Percentiles rank a stretch among this genome's conserved stretches.
These are phyloP conservation scores for Cromileptes altivelis DNA, from an alignment of 2,113 vertebrate species.

Conservation along the genomic window DNA sequence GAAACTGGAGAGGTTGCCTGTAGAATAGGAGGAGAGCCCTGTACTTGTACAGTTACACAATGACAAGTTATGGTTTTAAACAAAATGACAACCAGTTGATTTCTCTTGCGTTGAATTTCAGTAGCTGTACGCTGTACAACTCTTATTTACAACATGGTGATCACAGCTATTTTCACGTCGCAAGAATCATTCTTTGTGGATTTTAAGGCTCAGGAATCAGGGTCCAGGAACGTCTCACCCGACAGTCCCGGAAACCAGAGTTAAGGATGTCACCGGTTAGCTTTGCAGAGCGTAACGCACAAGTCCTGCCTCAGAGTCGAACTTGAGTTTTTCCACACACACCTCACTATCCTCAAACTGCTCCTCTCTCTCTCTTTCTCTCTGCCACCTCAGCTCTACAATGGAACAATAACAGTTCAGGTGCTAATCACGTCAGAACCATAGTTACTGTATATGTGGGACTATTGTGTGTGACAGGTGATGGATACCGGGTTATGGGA, in stretches of 20 bases:
- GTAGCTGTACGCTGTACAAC: conserved; percentile 28
- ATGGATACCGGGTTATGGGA: conserved; percentile 33
- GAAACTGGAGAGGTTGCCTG: conserved; percentile 23
- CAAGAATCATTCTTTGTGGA: conserved; percentile 50
- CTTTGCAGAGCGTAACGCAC: conserved; percentile 63
- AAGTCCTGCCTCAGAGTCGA: conserved; percentile 70
- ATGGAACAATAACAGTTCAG: conserved; percentile 58
- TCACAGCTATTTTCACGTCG: conserved; percentile 25
- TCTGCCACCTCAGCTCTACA: conserved; percentile 58
- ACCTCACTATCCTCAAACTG: conserved; percentile 64
- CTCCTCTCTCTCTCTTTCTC: conserved; percentile 27
- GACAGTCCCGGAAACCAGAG: conserved; percentile 47
- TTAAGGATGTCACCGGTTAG: conserved; percentile 50
- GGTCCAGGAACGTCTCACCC: conserved; percentile 47
- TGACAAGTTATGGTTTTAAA: conserved; percentile 19
- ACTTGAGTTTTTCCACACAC: conserved; percentile 60
- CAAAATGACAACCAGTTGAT: conserved; percentile 6
- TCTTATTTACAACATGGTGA: conserved; percentile 32
- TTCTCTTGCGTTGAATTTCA: conserved; percentile 44
- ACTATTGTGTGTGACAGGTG: conserved; percentile 54
- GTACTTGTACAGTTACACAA: conserved; percentile 19
- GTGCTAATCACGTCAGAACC: conserved; percentile 66
- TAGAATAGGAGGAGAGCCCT: background rate
- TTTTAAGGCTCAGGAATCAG: conserved; percentile 75
- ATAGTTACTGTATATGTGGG: conserved; percentile 59